Base-by-base conservation (phyloP, 2,113 vertebrate genomes). In the Aix galericulata region DNA sequence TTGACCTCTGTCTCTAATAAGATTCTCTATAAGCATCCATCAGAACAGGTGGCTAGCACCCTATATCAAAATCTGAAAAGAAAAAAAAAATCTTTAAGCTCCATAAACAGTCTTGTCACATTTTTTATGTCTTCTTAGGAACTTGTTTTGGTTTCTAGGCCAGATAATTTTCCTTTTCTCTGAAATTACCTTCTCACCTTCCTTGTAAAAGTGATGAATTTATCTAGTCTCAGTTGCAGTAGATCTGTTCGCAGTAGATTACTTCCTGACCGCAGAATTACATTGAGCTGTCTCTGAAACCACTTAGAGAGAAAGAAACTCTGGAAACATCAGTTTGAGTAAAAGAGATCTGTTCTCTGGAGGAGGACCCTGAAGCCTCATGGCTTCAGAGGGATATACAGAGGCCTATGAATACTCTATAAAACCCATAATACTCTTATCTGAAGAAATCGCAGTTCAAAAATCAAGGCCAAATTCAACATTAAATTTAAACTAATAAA, bases 241-340 rank as follows among this genome's bases (percentile, higher is more conserved):
- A 86, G 80, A 74, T 63, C 60, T 63, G 38, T n/a, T 62, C 88
- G 71, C 48, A 72, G 82, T 44, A 91, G 82, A 67, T 93, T 79
- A 91, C 26, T 52, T 86, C 17, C 50, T 91, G 86, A 92, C 64
- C 81, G 77, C 13, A 86, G 52, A 83, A 83, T 94, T 88, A 89
- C 86, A 27, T 55, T 86, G 64, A 92, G 36, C 8, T 86, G 58
- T 15, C 32, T 87, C 69, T 84, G 66, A 85, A 92, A 79, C 23
- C 34, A 79, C 42, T 71, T 86, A 29, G 42, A 84, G 91, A 96
- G 73, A 63, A 59, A 46, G 22, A 92, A 46, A 50, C 22, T 23
- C 10, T 46, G 81, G 81, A 82, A 86, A 32, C 8, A 67, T 22
- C 64, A 75, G 52, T 81, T 77, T 82, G 38, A 75, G 48, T 89